Conservation (phyloP, 2,888 invertebrate species). For the Melipona bicolor region DNA sequence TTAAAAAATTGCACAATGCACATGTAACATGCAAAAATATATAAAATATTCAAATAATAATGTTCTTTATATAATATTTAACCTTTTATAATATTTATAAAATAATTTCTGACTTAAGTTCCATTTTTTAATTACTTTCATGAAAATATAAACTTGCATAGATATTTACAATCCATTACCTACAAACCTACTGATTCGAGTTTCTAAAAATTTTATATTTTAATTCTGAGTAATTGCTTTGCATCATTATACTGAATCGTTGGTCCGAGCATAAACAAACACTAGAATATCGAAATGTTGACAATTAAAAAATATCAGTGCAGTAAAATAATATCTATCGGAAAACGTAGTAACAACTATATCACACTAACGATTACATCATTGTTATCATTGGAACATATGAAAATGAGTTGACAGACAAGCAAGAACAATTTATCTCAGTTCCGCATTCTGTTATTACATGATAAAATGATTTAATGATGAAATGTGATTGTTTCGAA, state of each 20-base stretch:
- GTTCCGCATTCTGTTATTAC: slow-evolving; percentile 44
- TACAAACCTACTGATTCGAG: not conserved
- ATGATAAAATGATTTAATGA: not conserved
- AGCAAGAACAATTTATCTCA: not conserved
- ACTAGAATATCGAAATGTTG: not conserved
- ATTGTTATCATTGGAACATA: slow-evolving; percentile 5
- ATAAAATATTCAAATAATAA: too few relatives aligned
- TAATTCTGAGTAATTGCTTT: not conserved
- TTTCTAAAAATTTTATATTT: not conserved
- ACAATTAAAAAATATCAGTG: not conserved
- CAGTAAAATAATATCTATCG: not conserved
- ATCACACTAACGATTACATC: not conserved
- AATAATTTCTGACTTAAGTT: too few relatives aligned
- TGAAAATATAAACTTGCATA: too few relatives aligned
- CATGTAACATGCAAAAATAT: too few relatives aligned
- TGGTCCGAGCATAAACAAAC: not conserved
- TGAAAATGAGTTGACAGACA: not conserved
- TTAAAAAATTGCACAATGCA: too few relatives aligned
- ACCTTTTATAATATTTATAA: too few relatives aligned
- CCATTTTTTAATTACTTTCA: too few relatives aligned
- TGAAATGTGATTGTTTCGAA: slow-evolving; percentile 7
- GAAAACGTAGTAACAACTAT: not conserved
- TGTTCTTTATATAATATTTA: too few relatives aligned
- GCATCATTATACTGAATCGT: not conserved
- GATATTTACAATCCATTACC: not conserved